Evolutionary conservation across 2,113 vertebrate species (phyloP), one percentile per base, ranked within the genome.

Genomic region (Pachyramphus minor): DNA sequence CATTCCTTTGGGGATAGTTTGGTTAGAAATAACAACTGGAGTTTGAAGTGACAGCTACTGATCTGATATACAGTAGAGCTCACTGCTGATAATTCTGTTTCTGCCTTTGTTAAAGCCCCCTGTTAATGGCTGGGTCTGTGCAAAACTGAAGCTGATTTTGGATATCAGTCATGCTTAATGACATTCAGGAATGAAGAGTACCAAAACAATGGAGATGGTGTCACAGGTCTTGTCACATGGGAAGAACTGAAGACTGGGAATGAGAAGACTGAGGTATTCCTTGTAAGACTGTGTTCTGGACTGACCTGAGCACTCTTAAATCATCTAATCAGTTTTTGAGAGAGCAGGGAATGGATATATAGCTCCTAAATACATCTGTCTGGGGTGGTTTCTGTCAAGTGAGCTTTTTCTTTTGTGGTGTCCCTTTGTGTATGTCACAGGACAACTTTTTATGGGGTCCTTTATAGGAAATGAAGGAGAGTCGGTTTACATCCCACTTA

Each of bases 391-490:
- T 93, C 62, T 96, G 47, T 77, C 76, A 85, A 10, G 33, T 79
- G 66, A 42, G 30, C 21, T 77, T 23, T 55, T 84, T 74, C 68
- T 80, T 89, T 76, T 74, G 41, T 85, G 71, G 11, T 39, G 6
- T 80, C 39, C 47, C 55, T 95, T 63, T 71, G 75, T 75, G 49
- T 81, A 19, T 90, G 52, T 89, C 85, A 92, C 41, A 64, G 85
- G 64, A 87, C 90, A 89, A 84, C 56, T 64, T 96, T 96, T 97
- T 94, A 95, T 92, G 62, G 58, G 31, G 18, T 86, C 33, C 52
- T 96, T 96, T 90, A 78, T 81, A 89, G 68, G 72, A 87, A 90
- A 72, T 47, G 8, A 60, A 88, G 75, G 72, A 84, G 95, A 93
- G 87, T 95, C 47, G 0, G 11, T 87, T 96, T 95, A 92, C 95